Evolutionary conservation across 2,113 vertebrate species (phyloP).

Genomic region (Bothrops jararaca): DNA sequence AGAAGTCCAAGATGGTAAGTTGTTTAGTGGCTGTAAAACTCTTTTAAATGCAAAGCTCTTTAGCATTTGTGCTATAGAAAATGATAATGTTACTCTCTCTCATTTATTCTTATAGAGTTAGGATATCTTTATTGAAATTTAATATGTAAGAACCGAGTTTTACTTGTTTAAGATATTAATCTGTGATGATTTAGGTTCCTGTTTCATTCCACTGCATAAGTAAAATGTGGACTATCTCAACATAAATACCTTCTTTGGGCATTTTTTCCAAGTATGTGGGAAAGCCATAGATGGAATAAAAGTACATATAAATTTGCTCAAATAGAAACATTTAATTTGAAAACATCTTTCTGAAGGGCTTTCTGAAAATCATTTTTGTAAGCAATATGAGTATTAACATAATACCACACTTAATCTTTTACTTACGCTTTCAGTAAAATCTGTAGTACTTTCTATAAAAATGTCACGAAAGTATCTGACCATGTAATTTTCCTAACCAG

Average conservation of each 20-base stretch:
- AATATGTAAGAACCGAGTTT: background rate
- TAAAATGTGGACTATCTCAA: background rate
- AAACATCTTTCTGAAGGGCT: background rate
- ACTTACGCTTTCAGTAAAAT: background rate
- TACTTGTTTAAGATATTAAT: background rate
- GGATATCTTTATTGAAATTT: background rate
- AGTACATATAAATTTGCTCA: background rate
- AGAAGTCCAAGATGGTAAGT: slow-evolving; percentile 79
- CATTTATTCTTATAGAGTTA: background rate
- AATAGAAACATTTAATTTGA: background rate
- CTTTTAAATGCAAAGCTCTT: background rate
- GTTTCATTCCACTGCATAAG: background rate
- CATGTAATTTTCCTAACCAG: background rate
- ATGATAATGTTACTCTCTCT: rapidly evolving
- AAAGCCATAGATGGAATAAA: background rate
- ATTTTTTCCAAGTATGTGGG: background rate
- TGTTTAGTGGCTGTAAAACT: background rate
- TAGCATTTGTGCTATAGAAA: background rate
- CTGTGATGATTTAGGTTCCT: background rate
- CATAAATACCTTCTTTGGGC: background rate
- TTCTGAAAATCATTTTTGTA: background rate
- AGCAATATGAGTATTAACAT: background rate
- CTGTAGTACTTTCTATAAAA: background rate
- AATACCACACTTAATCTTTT: background rate
- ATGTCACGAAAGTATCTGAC: background rate